Base-by-base conservation (phyloP, 2,113 vertebrate species). In the Charina bottae region DNA sequence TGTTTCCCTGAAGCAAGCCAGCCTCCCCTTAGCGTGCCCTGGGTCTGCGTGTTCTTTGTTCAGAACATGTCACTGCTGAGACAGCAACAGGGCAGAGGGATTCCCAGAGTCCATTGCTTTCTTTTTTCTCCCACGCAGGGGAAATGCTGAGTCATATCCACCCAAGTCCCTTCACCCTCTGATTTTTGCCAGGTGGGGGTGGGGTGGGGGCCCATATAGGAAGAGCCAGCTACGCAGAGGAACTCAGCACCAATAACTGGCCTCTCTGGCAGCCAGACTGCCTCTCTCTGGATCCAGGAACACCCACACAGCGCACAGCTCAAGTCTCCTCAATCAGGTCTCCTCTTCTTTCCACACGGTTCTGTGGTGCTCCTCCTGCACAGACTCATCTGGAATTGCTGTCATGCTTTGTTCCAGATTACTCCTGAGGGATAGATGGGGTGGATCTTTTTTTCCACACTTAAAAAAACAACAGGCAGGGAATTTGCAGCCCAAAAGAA, bases 61-160 rank as follows among this genome's bases (percentile, higher is more conserved):
- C n/a, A 72, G 64, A 85, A 28, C 84, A 49, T 33, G 64, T 42
- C 54, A 59, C 12, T 12, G 0, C 54, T 1, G 2, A 68, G 83
- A 5, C 85, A 90, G 87, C 55, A 83, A n/a, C 24, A 46, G 4
- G 24, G 42, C 0, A 2, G 62, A 6, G 1, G 90, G 26, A 60
- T 0, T 91, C 94, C 94, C 93, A 19, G 6, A 37, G 95, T 93
- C 93, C 90, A 89, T 94, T 68, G 55, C 68, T 87, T 96, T 96
- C 93, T 93, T 90, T 85, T 96, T 93, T 26, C 94, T 94, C 96
- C 96, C 94, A 94, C 94, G 55, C 93, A 19, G 59, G 95, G 96
- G 96, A 97, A 97, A 94, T 21, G 62, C 93, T 97, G 96, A 96
- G 91, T 97, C 96, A 96, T 89, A 85, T 91, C 23, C 88, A 0